Percentiles rank a stretch among this genome's conserved stretches.
phyloP scores from a whole-genome alignment of 1,140 invertebrate species.

The Trinorchestia longiramus region DNA sequence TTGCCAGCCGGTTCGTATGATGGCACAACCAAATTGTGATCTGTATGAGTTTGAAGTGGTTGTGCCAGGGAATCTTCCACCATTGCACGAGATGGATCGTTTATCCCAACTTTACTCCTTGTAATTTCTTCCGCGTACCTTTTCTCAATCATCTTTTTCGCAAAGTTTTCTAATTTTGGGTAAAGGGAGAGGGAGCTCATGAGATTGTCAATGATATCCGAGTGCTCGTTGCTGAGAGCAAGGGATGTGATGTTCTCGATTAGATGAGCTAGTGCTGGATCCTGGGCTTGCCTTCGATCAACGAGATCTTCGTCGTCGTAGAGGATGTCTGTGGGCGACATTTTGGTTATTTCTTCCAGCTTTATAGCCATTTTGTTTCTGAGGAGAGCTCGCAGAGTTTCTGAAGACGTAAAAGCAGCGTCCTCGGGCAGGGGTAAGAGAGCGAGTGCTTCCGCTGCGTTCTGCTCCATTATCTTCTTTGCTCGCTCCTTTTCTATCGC shows the following conservation, averaged over 20 bases:
- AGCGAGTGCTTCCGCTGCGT: not conserved
- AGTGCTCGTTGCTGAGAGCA: conserved; percentile 64
- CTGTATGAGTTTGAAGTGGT: not conserved
- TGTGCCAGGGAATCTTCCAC: not conserved
- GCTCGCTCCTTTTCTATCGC: conserved; percentile 42
- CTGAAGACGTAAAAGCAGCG: conserved; percentile 70
- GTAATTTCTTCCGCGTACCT: conserved; percentile 64
- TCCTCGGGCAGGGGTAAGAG: conserved; percentile 61
- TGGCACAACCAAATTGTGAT: conserved; percentile 16
- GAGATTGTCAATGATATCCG: conserved; percentile 57
- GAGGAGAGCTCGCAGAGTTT: conserved; percentile 67
- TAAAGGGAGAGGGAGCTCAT: conserved; percentile 61
- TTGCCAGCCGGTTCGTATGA: conserved; percentile 21
- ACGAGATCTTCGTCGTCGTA: conserved; percentile 9
- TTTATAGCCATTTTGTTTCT: conserved; percentile 67
- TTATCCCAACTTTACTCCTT: conserved; percentile 60
- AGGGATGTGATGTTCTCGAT: conserved; percentile 64
- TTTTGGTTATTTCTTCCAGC: conserved; percentile 61
- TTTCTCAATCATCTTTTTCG: conserved; percentile 63
- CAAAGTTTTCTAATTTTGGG: conserved; percentile 64
- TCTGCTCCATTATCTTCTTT: conserved; percentile 54
- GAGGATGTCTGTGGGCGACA: not conserved
- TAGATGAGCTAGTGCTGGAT: conserved; percentile 62
- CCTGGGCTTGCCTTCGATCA: conserved; percentile 57
- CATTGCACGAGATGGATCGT: conserved; percentile 52